Evolutionary conservation across 2,113 vertebrate genomes (phyloP), one percentile per base, ranked within the genome.

Genomic region (Mugil cephalus): DNA sequence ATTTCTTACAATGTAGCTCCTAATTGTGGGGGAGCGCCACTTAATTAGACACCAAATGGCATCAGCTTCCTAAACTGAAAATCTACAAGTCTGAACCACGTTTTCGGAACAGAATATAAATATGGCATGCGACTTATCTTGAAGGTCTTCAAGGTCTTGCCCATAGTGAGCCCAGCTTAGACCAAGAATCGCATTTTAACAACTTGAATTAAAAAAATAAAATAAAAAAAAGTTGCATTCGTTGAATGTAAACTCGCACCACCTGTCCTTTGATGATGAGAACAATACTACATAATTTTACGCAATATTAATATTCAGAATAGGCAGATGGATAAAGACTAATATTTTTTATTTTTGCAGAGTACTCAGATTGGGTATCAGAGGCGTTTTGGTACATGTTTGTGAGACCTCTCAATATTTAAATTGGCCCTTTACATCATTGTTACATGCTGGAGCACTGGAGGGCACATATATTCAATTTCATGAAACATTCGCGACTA

Each of bases 1-100:
- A 14, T 54, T 15, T 21, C 45, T 52, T 62, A 17, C 13, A 69
- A 69, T 63, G 56, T 77, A 71, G 21, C 62, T 45, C 48, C 53
- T 50, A 10, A 50, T 65, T 47, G 53, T 17, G 14, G 42, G 38
- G 12, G 47, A 48, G 12, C 38, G 39, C 48, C 9, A 21, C 11
- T 50, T 58, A 11, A 60, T 46, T 10, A 59, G n/a, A 62, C 30
- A 43, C 65, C 53, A 63, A 51, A 34, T 47, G 13, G 12, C 15
- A 46, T 68, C n/a, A 11, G 21, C 10, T 46, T 43, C 38, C 24
- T 56, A 50, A 2, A 36, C 42, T 62, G n/a, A 67, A 74, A 51
- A 68, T 45, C 50, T 17, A 67, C 7, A 34, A 55, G 43, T 46
- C 14, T 50, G 6, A 10, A 60, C 55, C 36, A 8, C 56, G 66